Evolutionary conservation across 2,113 vertebrate genomes (phyloP), one percentile per base, ranked within the genome.

Genomic region (Prochilodus magdalenae): DNA sequence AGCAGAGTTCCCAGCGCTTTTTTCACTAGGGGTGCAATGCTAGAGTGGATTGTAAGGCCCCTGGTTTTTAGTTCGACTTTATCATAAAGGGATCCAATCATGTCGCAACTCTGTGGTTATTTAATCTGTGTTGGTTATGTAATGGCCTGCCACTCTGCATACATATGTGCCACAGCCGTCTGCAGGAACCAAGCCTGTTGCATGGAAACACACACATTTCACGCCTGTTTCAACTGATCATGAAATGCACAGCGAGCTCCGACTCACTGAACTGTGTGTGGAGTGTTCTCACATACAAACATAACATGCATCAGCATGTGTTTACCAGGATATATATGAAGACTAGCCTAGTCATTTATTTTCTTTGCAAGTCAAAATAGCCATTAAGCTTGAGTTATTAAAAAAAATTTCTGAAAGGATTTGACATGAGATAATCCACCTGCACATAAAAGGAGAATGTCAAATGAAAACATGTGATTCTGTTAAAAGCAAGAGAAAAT

Each of bases 61-160:
- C 14, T 3, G 8, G 12, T 10, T 60, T 57, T 51, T 26, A 60
- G 57, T 60, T 60, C 11, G 10, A 10, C 57, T 60, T n/a, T 11
- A 5, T 60, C 57, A 60, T 26, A 26, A 60, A 60, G 22, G 22
- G 11, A 1, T 60, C 57, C 57, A 60, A 60, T 60, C 57, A 60
- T 60, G n/a, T 60, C 22, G 1, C 2, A n/a, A n/a, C 57, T 60
- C n/a, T 60, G n/a, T 12, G n/a, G 7, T 60, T 60, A 60, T 60
- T 60, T 60, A 60, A 60, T 60, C 57, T 60, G 57, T 26, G 57
- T 26, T 22, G 22, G 57, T 60, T 60, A 60, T 26, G 57, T 60
- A 60, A 60, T 60, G 57, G 57, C 2, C 57, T 60, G 57, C 57
- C 57, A 60, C n/a, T 26, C 57, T 60, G 57, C 57, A 60, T 60